Evolutionary conservation across 1,140 invertebrate species (phyloP), one percentile per base, ranked within the genome.

Genomic region (Magallana ariakensis): DNA sequence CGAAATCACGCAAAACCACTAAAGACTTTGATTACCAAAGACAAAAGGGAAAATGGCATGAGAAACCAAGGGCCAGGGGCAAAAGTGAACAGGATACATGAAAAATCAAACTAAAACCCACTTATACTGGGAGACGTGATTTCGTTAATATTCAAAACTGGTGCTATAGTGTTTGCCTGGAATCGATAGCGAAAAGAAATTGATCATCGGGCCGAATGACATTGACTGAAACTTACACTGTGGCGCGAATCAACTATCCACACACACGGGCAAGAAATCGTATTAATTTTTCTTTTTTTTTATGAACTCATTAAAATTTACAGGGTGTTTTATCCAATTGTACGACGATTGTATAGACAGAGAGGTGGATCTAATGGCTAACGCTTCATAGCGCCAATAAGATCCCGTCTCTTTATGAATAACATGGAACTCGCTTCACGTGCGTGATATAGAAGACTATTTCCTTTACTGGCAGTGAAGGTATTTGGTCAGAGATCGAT

Each of bases 401-500:
- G 66, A 75, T 75, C 22, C 33, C 66, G 22, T 75, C 66, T 33
- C 33, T 75, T 75, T 75, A 75, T 75, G 33, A 75, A 75, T 75
- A 19, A 26, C 66, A 75, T 33, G 66, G 66, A 26, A 75, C 22
- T 75, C 22, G 66, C 66, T 26, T 75, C 66, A 75, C 66, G 33
- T 75, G 62, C 66, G 33, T 75, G 62, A 19, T 70, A 26, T 13
- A 75, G 66, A 75, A 75, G 66, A 75, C 66, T 75, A 75, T 75
- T 75, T 75, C 66, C 22, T 75, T 26, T 33, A 26, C 22, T 75
- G 66, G 19, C 66, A 75, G 66, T 75, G 66, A 75, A 26, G 22
- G 66, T 75, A 75, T 75, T 75, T 75, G 66, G 66, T 75, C 66
- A 75, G 66, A 75, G 66, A 75, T 75, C 66, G 66, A 75, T 75